phyloP scores from a whole-genome alignment of 2,888 invertebrate genomes.

The Camptogramma bilineatum region DNA sequence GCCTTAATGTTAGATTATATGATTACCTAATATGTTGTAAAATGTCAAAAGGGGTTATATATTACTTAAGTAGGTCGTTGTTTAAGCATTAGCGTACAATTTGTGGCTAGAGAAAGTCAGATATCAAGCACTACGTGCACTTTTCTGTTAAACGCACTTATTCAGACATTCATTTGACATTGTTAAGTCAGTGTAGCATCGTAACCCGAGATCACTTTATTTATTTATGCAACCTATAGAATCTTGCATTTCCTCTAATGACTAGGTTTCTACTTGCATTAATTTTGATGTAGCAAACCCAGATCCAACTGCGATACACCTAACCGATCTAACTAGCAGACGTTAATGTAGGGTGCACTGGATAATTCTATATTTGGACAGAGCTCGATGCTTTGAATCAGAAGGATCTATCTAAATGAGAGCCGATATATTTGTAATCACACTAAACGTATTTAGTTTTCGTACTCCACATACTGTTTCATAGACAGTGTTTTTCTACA shows the following conservation, averaged over 20 bases:
- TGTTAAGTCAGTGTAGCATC: too few relatives aligned
- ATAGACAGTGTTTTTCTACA: conserved; percentile 5
- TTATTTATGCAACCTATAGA: background rate
- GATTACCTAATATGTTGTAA: conserved; percentile 23
- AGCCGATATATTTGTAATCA: conserved; percentile 49
- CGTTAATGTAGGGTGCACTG: conserved; percentile 52
- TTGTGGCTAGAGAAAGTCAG: background rate
- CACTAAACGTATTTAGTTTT: conserved; percentile 38
- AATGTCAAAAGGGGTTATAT: conserved; percentile 20
- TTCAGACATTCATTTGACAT: too few relatives aligned
- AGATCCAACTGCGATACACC: conserved; percentile 44
- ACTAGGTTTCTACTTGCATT: background rate
- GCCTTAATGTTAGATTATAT: conserved; percentile 27
- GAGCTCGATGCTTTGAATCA: conserved; percentile 57
- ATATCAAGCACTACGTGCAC: too few relatives aligned
- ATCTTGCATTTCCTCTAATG: background rate
- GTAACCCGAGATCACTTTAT: too few relatives aligned
- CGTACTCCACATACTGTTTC: conserved; percentile 21
- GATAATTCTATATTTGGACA: conserved; percentile 63
- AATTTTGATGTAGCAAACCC: conserved; percentile 31
- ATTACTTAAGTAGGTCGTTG: background rate
- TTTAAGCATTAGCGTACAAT: background rate
- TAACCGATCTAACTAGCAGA: conserved; percentile 39
- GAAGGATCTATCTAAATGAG: conserved; percentile 49
- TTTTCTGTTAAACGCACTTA: too few relatives aligned